Conservation (phyloP, 2,113 vertebrate species). For the Carassius carassius region DNA sequence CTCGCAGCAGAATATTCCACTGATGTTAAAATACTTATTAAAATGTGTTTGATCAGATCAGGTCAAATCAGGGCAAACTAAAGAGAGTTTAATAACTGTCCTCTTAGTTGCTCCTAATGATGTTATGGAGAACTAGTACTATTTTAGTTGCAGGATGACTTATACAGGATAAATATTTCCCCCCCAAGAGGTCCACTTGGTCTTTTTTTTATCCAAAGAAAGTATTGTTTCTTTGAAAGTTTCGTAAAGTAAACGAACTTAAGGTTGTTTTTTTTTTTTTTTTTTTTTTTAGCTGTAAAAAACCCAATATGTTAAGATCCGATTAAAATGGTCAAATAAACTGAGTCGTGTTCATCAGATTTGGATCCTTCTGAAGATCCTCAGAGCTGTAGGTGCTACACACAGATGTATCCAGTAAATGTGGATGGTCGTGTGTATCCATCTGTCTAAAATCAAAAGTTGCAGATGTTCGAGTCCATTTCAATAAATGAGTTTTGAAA, state of each 20-base stretch:
- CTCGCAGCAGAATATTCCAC: not conserved
- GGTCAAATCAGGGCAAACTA: constrained; percentile 35
- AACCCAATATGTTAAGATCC: too few species aligned
- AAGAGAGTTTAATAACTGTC: constrained; percentile 20
- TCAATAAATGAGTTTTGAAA: not conserved
- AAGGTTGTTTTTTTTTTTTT: too few species aligned
- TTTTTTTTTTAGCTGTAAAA: too few species aligned
- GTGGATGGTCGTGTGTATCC: too few species aligned
- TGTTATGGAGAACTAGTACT: constrained; percentile 1
- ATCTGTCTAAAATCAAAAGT: not conserved
- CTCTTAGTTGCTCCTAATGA: not conserved
- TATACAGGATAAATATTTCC: too few species aligned
- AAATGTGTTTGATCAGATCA: constrained; percentile 38
- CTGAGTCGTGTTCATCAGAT: not conserved
- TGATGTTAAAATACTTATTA: constrained; percentile 18
- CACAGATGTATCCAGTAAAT: too few species aligned
- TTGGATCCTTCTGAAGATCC: not conserved
- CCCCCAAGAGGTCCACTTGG: too few species aligned
- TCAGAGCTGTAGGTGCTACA: not conserved
- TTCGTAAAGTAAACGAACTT: too few species aligned
- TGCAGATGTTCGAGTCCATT: not conserved
- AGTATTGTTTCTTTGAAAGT: too few species aligned
- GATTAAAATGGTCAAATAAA: too few species aligned
- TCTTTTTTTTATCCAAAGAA: too few species aligned
- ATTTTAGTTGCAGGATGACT: not conserved